These are phyloP conservation scores for Hemithea aestivaria DNA, from an alignment of 2,888 invertebrate species.

Conservation along the genomic window DNA sequence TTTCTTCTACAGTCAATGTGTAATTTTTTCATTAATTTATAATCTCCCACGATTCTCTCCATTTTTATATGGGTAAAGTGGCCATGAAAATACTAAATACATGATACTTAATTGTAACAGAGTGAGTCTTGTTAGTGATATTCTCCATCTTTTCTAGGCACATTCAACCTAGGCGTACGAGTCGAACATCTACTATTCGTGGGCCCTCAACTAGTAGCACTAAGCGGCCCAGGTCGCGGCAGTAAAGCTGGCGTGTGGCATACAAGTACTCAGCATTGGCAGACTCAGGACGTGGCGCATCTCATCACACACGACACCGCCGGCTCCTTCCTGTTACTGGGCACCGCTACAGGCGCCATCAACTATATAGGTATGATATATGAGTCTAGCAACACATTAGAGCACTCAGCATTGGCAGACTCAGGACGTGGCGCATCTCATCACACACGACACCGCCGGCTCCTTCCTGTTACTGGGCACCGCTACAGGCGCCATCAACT, in stretches of 20 bases:
- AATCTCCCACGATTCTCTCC: too few relatives aligned
- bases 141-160: slow-evolving; percentile 84
- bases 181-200: slow-evolving; percentile 98
- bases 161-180: slow-evolving; percentile 93
- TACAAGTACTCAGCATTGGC: slow-evolving; percentile 99
- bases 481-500: slow-evolving; percentile 97
- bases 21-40: too few relatives aligned
- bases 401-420: slow-evolving; percentile 99
- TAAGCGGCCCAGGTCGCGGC: slow-evolving; percentile 81
- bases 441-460: slow-evolving; percentile 98
- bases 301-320: slow-evolving; percentile 98
- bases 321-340: slow-evolving; percentile 95
- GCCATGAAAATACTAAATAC: too few relatives aligned
- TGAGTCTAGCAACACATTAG: too few relatives aligned
- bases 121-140: too few relatives aligned
- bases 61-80: too few relatives aligned
- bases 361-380: slow-evolving; percentile 94
- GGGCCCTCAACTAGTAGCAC: slow-evolving; percentile 97
- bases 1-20: too few relatives aligned
- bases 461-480: slow-evolving; percentile 97
- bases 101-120: too few relatives aligned
- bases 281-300: slow-evolving; percentile 96
- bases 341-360: slow-evolving; percentile 97
- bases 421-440: slow-evolving; percentile 96
- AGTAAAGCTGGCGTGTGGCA: slow-evolving; percentile 99